Conservation (phyloP, 2,888 invertebrate genomes). For the Drosophila heteroneura region DNA sequence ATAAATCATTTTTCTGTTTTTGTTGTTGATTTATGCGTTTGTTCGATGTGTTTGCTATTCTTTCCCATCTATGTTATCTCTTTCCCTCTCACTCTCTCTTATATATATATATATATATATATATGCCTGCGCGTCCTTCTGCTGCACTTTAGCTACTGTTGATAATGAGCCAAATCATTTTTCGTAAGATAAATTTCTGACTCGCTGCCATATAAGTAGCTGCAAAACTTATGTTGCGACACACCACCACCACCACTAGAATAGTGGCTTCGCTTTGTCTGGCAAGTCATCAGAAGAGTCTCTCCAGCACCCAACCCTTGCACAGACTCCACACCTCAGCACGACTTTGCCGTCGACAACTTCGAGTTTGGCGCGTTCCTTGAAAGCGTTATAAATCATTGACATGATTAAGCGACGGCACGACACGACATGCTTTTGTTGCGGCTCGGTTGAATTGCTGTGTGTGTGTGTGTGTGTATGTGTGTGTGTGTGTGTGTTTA, state of each 20-base stretch:
- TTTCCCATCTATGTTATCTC: conserved; percentile 7
- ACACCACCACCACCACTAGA: conserved; percentile 30
- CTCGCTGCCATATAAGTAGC: conserved; percentile 73
- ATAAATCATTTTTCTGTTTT: conserved; percentile 83
- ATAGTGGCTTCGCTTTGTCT: conserved; percentile 60
- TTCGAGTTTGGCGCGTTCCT: conserved; percentile 77
- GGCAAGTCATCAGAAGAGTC: conserved; percentile 67
- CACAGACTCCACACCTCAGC: conserved; percentile 43
- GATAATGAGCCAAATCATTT: conserved; percentile 82
- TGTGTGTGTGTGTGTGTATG: background rate
- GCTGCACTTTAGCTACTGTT: conserved; percentile 77
- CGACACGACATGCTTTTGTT: conserved; percentile 77
- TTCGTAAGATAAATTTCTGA: conserved; percentile 77
- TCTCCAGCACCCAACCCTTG: conserved; percentile 2
- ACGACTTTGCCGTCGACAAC: conserved; percentile 71
- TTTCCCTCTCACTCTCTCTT: conserved; percentile 4
- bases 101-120: conserved; percentile 2
- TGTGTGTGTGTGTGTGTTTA: background rate
- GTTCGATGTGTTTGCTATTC: conserved; percentile 70
- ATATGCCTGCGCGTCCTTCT: conserved; percentile 9
- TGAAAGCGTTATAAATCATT: conserved; percentile 83
- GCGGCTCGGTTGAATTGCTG: conserved; percentile 37
- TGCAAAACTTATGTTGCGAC: conserved; percentile 72
- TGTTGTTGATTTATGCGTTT: conserved; percentile 84
- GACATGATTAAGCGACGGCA: conserved; percentile 82